A percentile compares a stretch with the other conserved stretches of the same genome.
phyloP scores from a whole-genome alignment of 92 coral and sea anemone species.

The Anthopleura xanthogrammica region DNA sequence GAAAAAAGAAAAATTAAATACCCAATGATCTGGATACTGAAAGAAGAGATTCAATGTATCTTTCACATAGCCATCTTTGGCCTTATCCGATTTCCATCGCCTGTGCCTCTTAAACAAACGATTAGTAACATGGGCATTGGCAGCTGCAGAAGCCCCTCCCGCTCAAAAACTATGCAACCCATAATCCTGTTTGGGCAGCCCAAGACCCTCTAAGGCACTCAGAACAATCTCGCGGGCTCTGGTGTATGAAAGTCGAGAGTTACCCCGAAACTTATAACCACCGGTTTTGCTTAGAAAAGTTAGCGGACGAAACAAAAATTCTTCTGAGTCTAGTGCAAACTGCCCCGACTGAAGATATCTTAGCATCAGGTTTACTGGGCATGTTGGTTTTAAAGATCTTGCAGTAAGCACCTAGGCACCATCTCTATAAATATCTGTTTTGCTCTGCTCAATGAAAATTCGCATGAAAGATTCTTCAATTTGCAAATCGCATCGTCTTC shows the following conservation, averaged over 20 bases:
- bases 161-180: too few species aligned
- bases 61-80: constrained; percentile 22
- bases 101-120: constrained; percentile 61
- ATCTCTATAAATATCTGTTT: too few species aligned
- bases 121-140: constrained; percentile 44
- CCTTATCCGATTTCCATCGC: constrained; percentile 55
- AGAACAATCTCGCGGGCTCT: constrained; percentile 49
- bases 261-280: background rate
- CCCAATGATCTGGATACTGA: constrained; percentile 51
- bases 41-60: constrained; percentile 31
- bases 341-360: constrained; percentile 7
- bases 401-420: too few species aligned
- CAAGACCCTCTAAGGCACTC: constrained; percentile 16
- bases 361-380: background rate
- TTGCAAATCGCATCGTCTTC: too few species aligned
- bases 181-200: constrained; percentile 6
- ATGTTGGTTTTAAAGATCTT: background rate
- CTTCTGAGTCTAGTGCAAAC: background rate
- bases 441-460: too few species aligned
- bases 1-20: constrained; percentile 25
- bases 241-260: constrained; percentile 9
- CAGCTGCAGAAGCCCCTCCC: too few species aligned
- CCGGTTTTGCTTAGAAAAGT: constrained; percentile 33
- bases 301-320: constrained; percentile 2
- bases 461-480: too few species aligned